Conservation (phyloP, 2,888 invertebrate genomes). For the Cyrtodaria siliqua region DNA sequence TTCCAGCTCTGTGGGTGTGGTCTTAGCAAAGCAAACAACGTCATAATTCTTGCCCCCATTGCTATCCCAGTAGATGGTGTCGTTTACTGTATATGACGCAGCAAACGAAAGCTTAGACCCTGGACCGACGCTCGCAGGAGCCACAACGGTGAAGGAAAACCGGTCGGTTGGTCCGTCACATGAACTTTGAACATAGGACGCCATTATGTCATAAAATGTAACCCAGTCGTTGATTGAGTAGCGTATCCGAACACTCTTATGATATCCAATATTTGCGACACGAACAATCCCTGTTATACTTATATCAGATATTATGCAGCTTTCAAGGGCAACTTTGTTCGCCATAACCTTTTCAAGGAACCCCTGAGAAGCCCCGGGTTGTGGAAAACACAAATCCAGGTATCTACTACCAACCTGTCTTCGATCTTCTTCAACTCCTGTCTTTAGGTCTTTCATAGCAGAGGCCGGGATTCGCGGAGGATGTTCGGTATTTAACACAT, state of each 20-base stretch:
- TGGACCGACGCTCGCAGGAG: slow-evolving; percentile 77
- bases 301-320: slow-evolving; percentile 88
- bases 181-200: slow-evolving; percentile 91
- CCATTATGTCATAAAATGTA: slow-evolving; percentile 93
- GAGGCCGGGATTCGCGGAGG: slow-evolving; percentile 84
- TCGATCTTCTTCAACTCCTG: slow-evolving; percentile 72
- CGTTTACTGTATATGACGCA: slow-evolving; percentile 74
- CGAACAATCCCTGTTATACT: slow-evolving; percentile 89
- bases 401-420: slow-evolving; percentile 74
- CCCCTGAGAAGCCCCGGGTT: slow-evolving; percentile 91
- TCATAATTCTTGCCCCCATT: slow-evolving; percentile 82
- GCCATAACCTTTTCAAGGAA: slow-evolving; percentile 92
- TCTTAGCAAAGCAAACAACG: slow-evolving; percentile 82
- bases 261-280: slow-evolving; percentile 95
- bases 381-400: slow-evolving; percentile 93
- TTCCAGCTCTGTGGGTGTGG: slow-evolving; percentile 77
- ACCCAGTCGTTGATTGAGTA: slow-evolving; percentile 95
- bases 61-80: slow-evolving; percentile 82
- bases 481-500: slow-evolving; percentile 82
- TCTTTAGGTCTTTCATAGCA: slow-evolving; percentile 78
- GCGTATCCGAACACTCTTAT: slow-evolving; percentile 95
- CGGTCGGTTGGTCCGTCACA: slow-evolving; percentile 97
- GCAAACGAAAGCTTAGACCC: slow-evolving; percentile 81
- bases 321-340: slow-evolving; percentile 94
- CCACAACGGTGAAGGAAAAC: slow-evolving; percentile 90